Evolutionary conservation across 2,888 invertebrate genomes (phyloP), one percentile per base, ranked within the genome.

Genomic region (Acleris sparsana): DNA sequence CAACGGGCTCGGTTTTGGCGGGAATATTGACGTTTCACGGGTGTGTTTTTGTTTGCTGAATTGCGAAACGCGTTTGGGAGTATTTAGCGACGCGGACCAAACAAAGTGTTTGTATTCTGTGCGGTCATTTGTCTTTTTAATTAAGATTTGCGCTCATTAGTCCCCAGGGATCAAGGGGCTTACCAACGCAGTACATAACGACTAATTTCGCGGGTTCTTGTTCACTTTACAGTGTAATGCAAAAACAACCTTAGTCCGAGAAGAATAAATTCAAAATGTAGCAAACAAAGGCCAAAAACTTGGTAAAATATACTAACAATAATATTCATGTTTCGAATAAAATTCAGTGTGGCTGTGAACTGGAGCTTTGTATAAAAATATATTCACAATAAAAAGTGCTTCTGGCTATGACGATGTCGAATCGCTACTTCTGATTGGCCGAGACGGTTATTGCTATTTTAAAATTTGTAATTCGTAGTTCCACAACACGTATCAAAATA

Each of bases 1-100:
- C 80, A 75, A 70, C 72, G 63, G 60, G 48, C 63, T 65, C 33
- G 61, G 67, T 52, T 65, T 70, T 69, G 67, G 73, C 74, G 69
- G 69, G 66, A 70, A 76, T 73, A 73, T 71, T 56, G 52, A 48
- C 44, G 44, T 61, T 61, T 16, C 33, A 16, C 18, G 29, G 33
- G 46, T n/a, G 57, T 57, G 55, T 55, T 57, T 59, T 59, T 49
- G 49, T 59, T 49, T 59, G 46, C 46, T 13, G n/a, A 39, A 53
- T 53, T 53, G 33, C 17, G 33, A 48, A 49, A n/a, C 49, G 22
- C 57, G 46, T 46, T 57, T 57, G 44, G 57, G 25, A 46, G 44
- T 57, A 57, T 57, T 57, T 57, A 46, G 57, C 46, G 55, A 55
- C 55, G 57, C 22, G 22, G 25, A 17, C 57, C n/a, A 25, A 57